Evolutionary conservation across 1,140 invertebrate species (phyloP).

Genomic region (Aphaenogaster floridana): DNA sequence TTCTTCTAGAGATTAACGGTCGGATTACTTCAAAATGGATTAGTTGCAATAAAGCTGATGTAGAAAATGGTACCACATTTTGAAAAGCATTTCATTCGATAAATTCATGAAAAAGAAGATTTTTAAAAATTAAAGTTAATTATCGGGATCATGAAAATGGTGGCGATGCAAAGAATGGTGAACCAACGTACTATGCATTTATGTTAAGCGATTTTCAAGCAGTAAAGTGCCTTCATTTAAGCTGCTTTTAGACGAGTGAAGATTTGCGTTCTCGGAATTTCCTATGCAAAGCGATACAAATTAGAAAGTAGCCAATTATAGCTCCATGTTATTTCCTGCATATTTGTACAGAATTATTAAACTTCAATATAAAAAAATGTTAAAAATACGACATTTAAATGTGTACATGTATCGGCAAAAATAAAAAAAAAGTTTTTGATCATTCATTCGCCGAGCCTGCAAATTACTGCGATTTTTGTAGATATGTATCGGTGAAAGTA

Average conservation of each 20-base stretch:
- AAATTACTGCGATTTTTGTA: not conserved
- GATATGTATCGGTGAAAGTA: not conserved
- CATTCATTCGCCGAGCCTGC: not conserved
- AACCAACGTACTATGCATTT: not conserved
- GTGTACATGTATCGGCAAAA: not conserved
- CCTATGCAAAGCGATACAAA: not conserved
- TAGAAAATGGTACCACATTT: constrained; percentile 43
- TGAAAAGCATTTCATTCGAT: constrained; percentile 6
- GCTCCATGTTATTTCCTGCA: not conserved
- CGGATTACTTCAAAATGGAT: constrained; percentile 63
- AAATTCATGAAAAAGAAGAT: not conserved
- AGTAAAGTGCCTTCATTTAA: constrained; percentile 9
- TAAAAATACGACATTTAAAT: not conserved
- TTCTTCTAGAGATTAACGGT: constrained; percentile 51
- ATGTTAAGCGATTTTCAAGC: constrained; percentile 4
- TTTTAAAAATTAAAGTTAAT: constrained; percentile 50
- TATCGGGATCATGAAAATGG: constrained; percentile 2
- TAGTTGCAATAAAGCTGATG: constrained; percentile 66
- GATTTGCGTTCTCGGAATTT: not conserved
- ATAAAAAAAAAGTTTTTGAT: not conserved
- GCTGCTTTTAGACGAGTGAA: not conserved
- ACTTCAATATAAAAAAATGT: not conserved
- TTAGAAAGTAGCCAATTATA: constrained; percentile 3
- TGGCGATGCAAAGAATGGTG: constrained; percentile 10
- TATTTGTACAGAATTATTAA: not conserved